Conservation (phyloP, 2,888 invertebrate species). For the Carpatolechia fugitivella region DNA sequence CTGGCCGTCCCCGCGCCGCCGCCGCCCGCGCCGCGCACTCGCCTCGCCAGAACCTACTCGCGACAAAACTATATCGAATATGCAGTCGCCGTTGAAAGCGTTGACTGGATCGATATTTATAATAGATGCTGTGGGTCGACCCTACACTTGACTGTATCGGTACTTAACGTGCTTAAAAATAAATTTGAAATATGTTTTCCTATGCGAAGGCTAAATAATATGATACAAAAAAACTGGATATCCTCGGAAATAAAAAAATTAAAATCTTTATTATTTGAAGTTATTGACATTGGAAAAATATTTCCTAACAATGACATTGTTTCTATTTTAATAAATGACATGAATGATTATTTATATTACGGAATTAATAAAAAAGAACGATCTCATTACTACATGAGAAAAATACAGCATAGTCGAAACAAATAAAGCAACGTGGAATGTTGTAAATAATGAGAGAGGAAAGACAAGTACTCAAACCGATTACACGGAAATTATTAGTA, state of each 20-base stretch:
- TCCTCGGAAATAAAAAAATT: background rate
- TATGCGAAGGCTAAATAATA: background rate
- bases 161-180: no score
- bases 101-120: background rate
- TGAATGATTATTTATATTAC: no score
- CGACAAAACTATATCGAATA: background rate
- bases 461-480: background rate
- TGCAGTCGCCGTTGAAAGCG: background rate
- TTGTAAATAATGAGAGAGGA: background rate
- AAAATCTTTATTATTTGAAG: background rate
- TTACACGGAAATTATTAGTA: background rate
- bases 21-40: background rate
- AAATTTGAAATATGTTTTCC: no score
- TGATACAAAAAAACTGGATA: background rate
- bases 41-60: background rate
- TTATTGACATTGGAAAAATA: background rate
- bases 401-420: background rate
- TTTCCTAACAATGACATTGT: background rate
- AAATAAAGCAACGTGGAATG: no score
- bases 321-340: no score
- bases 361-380: background rate
- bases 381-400: no score
- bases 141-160: no score
- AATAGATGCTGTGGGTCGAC: background rate
- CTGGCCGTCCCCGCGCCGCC: background rate